Evolutionary conservation across 2,888 invertebrate genomes (phyloP), one percentile per base, ranked within the genome.

Genomic region (Tipula lateralis): DNA sequence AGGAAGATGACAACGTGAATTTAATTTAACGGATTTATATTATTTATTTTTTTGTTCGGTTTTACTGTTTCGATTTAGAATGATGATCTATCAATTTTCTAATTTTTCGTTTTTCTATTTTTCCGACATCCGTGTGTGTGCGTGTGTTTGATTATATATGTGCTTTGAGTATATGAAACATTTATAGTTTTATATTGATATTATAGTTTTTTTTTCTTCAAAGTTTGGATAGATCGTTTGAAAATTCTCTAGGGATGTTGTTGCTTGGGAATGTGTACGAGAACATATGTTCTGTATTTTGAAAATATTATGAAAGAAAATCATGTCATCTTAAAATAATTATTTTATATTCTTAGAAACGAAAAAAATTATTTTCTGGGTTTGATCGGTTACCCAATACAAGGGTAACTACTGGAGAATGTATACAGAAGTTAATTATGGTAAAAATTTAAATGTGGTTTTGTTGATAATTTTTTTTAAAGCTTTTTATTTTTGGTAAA

Each of bases 1-100:
- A 66, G 24, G 66, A 50, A 66, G 24, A 66, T 66, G 66, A 66
- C 66, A 66, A 66, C 66, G 66, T 66, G 66, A 66, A 66, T 66
- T 66, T 66, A 66, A 24, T 66, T 66, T 24, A 66, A 66, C 66
- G 24, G 66, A 66, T 66, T 44, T 39, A 39, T 6, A n/a, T 44
- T 44, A n/a, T 44, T 66, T 66, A 16, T 16, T 50, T 50, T 50
- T 66, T 24, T 66, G 66, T 24, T 19, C 0, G 9, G 39, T 39
- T 13, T 39, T n/a, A n/a, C 50, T 16, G 50, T 50, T 50, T 19
- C 66, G 66, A 66, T 66, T 19, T 24, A 66, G 66, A 66, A 66
- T 3, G 66, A 66, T 66, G 66, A 66, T 66, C 66, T 24, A 66
- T 66, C 66, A 66, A 66, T 66, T 66, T 66, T 66, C 24, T 24